Evolutionary conservation across 1,140 invertebrate species (phyloP), one percentile per base, ranked within the genome.

Genomic region (Listronotus bonariensis): DNA sequence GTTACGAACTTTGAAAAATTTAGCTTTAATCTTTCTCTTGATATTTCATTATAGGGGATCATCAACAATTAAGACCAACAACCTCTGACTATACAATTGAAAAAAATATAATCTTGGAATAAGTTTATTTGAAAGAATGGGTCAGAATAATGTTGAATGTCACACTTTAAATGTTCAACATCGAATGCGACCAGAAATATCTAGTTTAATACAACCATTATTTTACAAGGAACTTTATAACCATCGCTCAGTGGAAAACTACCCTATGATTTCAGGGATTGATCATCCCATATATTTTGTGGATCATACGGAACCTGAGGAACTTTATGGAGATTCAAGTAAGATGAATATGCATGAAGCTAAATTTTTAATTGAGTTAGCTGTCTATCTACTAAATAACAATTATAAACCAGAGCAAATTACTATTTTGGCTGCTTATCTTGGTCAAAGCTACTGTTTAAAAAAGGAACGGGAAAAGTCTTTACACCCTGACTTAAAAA

Each of bases 81-180:
- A 84, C 85, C 1, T 82, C 86, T 7, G 82, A 83, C 41, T 84
- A 85, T 73, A 72, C 78, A 41, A 72, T 89, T 36, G 84, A 84
- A 26, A 82, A 77, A 64, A 85, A 42, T 71, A 65, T 87, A 40
- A 54, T 15, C 53, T 55, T 14, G 86, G 90, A 49, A 81, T 91
- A 34, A 91, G 89, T 1, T 76, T 92, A 20, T 91, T 91, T 76
- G 89, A 92, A 75, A 82, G 89, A 20, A 83, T 90, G 78, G 81
- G 90, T 18, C 80, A 76, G 11, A 86, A 87, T 72, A 78, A 81
- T 0, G 77, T 87, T 6, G 79, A 83, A 41, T 83, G 79, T 60
- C 74, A 79, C 3, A 75, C 79, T 3, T 79, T 89, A 1, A 69
- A 75, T 45, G 80, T 83, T 4, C 88, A 90, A 74, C 86, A 88